These are phyloP conservation scores for Enteromius viviparus DNA, from an alignment of 2,797 vertebrate species.

Conservation along the genomic window DNA sequence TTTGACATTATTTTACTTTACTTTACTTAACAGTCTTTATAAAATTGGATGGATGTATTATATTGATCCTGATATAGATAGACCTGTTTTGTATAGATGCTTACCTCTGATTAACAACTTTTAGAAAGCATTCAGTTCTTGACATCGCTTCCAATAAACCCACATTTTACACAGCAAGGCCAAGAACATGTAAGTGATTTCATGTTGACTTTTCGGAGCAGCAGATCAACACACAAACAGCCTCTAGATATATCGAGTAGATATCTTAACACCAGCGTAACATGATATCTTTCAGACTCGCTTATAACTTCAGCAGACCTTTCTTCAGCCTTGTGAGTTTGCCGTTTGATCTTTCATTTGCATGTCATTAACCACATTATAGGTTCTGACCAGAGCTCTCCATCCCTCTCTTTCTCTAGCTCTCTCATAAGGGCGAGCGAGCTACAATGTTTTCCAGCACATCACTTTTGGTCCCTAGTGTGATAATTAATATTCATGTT, in stretches of 20 bases:
- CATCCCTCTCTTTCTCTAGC: neutral
- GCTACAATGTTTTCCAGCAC: constrained; percentile 57
- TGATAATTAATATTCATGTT: constrained; percentile 86
- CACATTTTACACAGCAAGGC: neutral
- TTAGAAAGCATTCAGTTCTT: neutral
- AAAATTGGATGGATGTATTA: no score
- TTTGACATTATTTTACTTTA: no score
- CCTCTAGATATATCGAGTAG: neutral
- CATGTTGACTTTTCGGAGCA: neutral
- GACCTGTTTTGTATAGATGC: neutral
- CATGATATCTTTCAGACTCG: neutral
- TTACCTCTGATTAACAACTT: neutral
- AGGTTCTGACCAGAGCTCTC: constrained; percentile 67
- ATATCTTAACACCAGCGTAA: neutral
- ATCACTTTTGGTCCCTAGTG: constrained; percentile 76
- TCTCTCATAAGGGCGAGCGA: neutral
- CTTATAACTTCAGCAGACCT: neutral
- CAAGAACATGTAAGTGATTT: neutral
- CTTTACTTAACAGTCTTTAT: no score
- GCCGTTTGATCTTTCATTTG: constrained; percentile 76
- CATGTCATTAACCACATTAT: constrained; percentile 76
- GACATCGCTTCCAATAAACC: neutral
- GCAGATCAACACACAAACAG: neutral
- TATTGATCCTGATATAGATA: neutral
- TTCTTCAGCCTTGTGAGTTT: constrained; percentile 59